A percentile compares a stretch with the other conserved stretches of the same genome.
Evolutionary conservation across 2,888 invertebrate species (phyloP).

Genomic region (Oligia latruncula): DNA sequence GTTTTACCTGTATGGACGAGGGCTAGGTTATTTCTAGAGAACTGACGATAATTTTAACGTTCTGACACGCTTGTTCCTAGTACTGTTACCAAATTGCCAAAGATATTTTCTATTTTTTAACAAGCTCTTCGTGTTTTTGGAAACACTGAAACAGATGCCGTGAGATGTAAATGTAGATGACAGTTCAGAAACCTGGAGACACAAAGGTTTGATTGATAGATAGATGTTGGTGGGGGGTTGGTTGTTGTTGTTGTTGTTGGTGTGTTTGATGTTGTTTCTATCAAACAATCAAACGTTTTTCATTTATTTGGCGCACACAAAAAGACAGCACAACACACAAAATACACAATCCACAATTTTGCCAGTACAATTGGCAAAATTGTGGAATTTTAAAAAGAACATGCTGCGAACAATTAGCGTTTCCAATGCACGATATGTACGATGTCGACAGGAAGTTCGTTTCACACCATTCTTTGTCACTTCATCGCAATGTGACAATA

Average conservation of each 20-base stretch:
- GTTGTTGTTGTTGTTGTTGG: no score
- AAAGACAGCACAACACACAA: no score
- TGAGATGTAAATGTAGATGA: slow-evolving; percentile 1
- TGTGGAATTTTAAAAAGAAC: slow-evolving; percentile 51
- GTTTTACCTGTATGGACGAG: slow-evolving; percentile 70
- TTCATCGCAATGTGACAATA: slow-evolving; percentile 46
- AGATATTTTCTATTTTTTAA: slow-evolving; percentile 61
- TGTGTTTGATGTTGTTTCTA: no score
- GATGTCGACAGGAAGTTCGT: slow-evolving; percentile 60
- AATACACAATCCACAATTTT: no score
- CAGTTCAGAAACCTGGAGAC: slow-evolving; percentile 1
- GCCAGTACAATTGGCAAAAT: slow-evolving; percentile 16
- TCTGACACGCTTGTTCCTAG: slow-evolving; percentile 73
- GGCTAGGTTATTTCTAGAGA: slow-evolving; percentile 76
- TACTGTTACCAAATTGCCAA: slow-evolving; percentile 61
- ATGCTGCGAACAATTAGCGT: slow-evolving; percentile 46
- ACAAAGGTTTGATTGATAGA: slow-evolving; percentile 10
- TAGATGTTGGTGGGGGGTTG: no score
- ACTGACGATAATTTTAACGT: slow-evolving; percentile 72
- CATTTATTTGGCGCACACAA: no score
- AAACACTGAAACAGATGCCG: slow-evolving; percentile 11
- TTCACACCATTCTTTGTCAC: slow-evolving; percentile 56
- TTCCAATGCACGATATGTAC: slow-evolving; percentile 43
- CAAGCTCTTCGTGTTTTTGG: slow-evolving; percentile 9
- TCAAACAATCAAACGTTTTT: no score